A percentile compares a stretch with the other conserved stretches of the same genome.
These are phyloP conservation scores for Formica exsecta DNA, from an alignment of 1,140 invertebrate species.

Conservation along the genomic window DNA sequence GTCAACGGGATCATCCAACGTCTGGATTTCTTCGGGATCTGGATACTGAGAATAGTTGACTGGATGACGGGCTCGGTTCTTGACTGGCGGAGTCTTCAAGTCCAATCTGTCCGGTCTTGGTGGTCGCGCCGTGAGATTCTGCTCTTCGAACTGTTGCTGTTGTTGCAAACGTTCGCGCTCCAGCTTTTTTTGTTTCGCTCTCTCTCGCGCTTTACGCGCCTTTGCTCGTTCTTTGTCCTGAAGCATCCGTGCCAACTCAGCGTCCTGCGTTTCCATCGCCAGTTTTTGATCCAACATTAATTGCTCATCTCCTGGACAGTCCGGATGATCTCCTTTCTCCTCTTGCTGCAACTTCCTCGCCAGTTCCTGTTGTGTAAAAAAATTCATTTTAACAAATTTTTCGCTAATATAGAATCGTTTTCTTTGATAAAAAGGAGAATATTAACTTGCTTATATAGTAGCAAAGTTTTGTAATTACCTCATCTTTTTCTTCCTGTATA, in stretches of 20 bases:
- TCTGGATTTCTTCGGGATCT: slow-evolving; percentile 86
- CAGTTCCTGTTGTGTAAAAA: slow-evolving; percentile 87
- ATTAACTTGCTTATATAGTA: not conserved
- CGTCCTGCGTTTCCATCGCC: slow-evolving; percentile 96
- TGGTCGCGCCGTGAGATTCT: slow-evolving; percentile 79
- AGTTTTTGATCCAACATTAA: slow-evolving; percentile 90
- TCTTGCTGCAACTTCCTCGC: slow-evolving; percentile 90
- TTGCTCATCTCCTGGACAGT: slow-evolving; percentile 88
- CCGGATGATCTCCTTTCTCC: slow-evolving; percentile 88
- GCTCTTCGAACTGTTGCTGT: slow-evolving; percentile 85
- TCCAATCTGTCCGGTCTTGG: slow-evolving; percentile 83
- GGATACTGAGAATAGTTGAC: slow-evolving; percentile 78
- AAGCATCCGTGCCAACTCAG: slow-evolving; percentile 94
- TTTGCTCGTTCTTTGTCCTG: slow-evolving; percentile 94
- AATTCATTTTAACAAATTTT: slow-evolving; percentile 8
- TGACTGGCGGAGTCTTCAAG: slow-evolving; percentile 73
- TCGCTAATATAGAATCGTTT: not conserved
- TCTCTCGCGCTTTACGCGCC: slow-evolving; percentile 89
- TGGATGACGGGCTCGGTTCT: slow-evolving; percentile 66
- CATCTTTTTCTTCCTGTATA: slow-evolving; percentile 89
- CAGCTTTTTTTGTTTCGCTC: slow-evolving; percentile 89
- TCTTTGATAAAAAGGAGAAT: slow-evolving; percentile 11
- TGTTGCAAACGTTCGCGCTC: slow-evolving; percentile 88
- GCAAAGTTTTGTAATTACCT: slow-evolving; percentile 81
- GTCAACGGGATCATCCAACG: slow-evolving; percentile 77